Evolutionary conservation across 2,888 invertebrate genomes (phyloP), one percentile per base, ranked within the genome.

Genomic region (Acronicta alni): DNA sequence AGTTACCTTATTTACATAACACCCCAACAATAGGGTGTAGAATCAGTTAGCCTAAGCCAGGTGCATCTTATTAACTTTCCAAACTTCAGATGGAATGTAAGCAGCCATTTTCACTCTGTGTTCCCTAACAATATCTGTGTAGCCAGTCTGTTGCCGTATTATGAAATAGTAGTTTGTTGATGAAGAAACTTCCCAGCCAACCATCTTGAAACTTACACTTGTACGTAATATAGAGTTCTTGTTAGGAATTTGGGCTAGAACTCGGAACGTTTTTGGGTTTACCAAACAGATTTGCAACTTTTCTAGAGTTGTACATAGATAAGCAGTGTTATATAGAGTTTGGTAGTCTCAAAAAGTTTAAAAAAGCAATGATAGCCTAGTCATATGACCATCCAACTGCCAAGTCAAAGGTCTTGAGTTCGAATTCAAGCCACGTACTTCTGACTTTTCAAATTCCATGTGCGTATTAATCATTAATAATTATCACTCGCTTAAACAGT

Each of bases 151-250:
- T 69, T 75, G 63, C 69, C 59, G 20, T 77, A 68, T 78, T 75
- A 72, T 78, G 67, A 75, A 72, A 78, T 69, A 70, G 65, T 67
- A 72, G 78, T 78, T 76, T 63, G 78, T 72, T 76, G 76, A 76
- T 76, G 72, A 76, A 78, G 69, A 76, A 77, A 76, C 76, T 77
- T 76, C 37, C 51, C 32, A 62, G 57, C 65, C 58, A 62, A 54
- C 35, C 53, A 59, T 59, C 70, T 73, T 64, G 60, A 42, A 59
- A 45, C 67, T 61, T 42, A 65, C 56, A 62, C 61, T 70, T 53
- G 62, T 48, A 53, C 49, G 49, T 67, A 59, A 67, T 62, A 58
- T 64, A 60, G 45, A 60, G 66, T 69, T 70, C 64, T 62, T 60
- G 56, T 62, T 67, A 49, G 71, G 26, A 55, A 35, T 59, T 60